Percentiles rank a stretch among this genome's conserved stretches.
Conservation (phyloP, 1,140 invertebrate genomes). For the Samia ricini region DNA sequence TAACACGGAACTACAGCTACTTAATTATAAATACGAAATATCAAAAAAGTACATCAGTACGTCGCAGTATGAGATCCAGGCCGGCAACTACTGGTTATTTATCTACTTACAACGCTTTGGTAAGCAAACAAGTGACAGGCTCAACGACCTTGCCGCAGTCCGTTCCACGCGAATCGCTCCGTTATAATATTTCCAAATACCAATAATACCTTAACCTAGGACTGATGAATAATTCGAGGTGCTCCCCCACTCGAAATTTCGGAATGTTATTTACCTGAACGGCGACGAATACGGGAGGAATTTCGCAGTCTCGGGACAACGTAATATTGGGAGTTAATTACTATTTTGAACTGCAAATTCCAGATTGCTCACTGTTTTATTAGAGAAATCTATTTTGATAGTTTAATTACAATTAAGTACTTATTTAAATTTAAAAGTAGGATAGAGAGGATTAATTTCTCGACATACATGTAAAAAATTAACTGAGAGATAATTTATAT, state of each 20-base stretch:
- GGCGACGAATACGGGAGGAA: background rate
- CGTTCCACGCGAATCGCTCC: conserved; percentile 16
- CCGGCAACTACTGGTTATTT: background rate
- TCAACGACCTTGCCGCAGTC: conserved; percentile 21
- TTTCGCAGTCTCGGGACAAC: background rate
- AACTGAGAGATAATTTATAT: too few species aligned
- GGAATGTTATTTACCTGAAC: background rate
- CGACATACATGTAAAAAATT: too few species aligned
- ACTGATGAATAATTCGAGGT: conserved; percentile 5
- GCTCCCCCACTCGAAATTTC: background rate
- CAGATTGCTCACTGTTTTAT: background rate
- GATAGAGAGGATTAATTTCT: too few species aligned
- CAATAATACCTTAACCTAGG: conserved; percentile 20
- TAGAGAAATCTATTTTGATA: too few species aligned
- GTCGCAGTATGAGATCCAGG: background rate
- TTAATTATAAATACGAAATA: background rate
- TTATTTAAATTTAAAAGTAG: too few species aligned
- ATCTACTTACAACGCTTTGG: background rate
- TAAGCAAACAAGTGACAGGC: conserved; percentile 22
- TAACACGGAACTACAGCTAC: background rate
- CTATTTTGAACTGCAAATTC: background rate
- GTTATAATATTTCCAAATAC: conserved; percentile 29
- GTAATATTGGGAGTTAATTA: background rate
- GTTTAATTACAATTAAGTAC: too few species aligned
- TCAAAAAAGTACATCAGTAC: background rate